These are phyloP conservation scores for Polietes domitor DNA, from an alignment of 2,888 invertebrate genomes.

Conservation along the genomic window DNA sequence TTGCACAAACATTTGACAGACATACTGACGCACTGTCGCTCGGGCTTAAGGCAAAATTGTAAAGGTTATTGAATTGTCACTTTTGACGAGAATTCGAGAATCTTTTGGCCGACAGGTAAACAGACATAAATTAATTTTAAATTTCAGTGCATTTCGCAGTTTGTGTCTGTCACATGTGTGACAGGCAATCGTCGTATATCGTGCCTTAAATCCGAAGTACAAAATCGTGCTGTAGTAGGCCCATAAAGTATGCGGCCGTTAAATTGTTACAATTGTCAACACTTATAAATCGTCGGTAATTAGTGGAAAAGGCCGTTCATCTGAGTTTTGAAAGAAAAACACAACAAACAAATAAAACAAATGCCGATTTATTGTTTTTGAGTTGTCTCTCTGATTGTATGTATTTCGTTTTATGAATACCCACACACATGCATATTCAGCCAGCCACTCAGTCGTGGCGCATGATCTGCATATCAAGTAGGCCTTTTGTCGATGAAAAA, in stretches of 20 bases:
- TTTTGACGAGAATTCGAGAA: conserved; percentile 7
- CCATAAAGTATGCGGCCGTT: conserved; percentile 27
- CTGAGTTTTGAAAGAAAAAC: neutral
- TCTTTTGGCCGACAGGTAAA: neutral
- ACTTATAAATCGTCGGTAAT: conserved; percentile 20
- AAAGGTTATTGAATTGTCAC: conserved; percentile 19
- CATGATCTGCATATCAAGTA: conserved; percentile 52
- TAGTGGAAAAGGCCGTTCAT: conserved; percentile 47
- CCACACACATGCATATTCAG: neutral
- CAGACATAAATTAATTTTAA: conserved; percentile 20
- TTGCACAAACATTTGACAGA: neutral
- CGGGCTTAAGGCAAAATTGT: neutral
- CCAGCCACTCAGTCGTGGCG: too few relatives aligned
- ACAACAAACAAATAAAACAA: conserved; percentile 25
- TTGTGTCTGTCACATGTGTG: neutral
- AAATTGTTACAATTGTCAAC: conserved; percentile 22
- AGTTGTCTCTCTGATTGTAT: neutral
- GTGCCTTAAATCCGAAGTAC: neutral
- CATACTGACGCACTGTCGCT: neutral
- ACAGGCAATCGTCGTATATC: neutral
- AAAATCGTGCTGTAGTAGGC: too few relatives aligned
- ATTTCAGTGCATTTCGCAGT: neutral
- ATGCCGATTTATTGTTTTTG: conserved; percentile 33
- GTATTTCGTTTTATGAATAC: neutral
- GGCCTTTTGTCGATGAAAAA: neutral